These are phyloP conservation scores for Buceros bicornis DNA, from an alignment of 2,797 vertebrate genomes.

Conservation along the genomic window DNA sequence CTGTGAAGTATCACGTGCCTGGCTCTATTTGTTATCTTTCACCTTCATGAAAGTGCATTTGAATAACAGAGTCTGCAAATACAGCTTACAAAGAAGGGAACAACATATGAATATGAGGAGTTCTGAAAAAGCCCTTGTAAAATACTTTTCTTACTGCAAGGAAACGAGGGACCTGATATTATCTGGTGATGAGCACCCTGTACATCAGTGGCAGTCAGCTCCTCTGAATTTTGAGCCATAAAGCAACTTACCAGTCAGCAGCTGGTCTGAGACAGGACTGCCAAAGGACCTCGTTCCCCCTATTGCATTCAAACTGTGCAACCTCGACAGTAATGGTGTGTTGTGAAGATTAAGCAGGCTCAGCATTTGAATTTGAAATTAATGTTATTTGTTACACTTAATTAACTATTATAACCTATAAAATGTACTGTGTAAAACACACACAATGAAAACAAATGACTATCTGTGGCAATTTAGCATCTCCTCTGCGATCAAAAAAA, in stretches of 20 bases:
- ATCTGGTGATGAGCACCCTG: neutral
- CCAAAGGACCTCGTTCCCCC: neutral
- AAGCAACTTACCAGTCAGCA: neutral
- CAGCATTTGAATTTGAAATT: slow-evolving; percentile 1
- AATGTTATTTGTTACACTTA: slow-evolving; percentile 42
- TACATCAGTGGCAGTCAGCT: neutral
- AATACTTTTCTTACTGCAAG: neutral
- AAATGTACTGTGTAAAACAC: neutral
- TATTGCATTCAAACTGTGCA: neutral
- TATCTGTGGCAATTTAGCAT: neutral
- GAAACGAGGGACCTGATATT: neutral
- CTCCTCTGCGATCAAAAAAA: neutral
- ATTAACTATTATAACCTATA: slow-evolving; percentile 8
- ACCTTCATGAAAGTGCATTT: neutral
- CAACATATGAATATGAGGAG: neutral
- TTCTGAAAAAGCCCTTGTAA: neutral
- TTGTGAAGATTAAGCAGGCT: neutral
- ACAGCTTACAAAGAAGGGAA: neutral
- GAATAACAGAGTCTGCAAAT: slow-evolving; percentile 34
- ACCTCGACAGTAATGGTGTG: accelerated
- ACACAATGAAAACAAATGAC: slow-evolving; percentile 6
- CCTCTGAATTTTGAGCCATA: neutral
- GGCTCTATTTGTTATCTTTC: slow-evolving; percentile 42
- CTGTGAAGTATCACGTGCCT: neutral
- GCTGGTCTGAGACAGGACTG: neutral